Conservation (phyloP, 2,888 invertebrate genomes). For the Paralinhomoeus sp. region DNA sequence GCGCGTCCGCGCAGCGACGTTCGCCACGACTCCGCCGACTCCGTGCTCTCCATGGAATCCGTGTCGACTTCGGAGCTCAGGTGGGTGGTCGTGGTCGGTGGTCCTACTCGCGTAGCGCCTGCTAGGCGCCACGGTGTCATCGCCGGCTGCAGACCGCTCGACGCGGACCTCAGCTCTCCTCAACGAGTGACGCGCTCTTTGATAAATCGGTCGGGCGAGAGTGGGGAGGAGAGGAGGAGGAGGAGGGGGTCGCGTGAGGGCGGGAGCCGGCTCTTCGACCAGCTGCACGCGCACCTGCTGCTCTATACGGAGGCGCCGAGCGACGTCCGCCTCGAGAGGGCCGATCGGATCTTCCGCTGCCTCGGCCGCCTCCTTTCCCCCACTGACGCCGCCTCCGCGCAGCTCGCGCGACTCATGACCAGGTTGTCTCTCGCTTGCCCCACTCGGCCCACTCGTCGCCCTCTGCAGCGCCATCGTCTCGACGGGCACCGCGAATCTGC, state of each 20-base stretch:
- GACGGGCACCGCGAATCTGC: conserved; percentile 9
- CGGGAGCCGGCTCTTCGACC: conserved; percentile 35
- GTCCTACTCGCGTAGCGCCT: too few relatives aligned
- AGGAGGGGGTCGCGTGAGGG: not conserved
- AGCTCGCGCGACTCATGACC: not conserved
- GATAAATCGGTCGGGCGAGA: not conserved
- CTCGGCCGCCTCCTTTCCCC: not conserved
- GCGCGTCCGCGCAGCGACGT: too few relatives aligned
- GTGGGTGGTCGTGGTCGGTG: too few relatives aligned
- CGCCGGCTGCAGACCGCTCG: too few relatives aligned
- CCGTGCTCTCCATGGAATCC: too few relatives aligned
- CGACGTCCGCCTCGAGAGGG: conserved; percentile 9
- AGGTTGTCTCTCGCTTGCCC: not conserved
- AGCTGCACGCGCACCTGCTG: conserved; percentile 57
- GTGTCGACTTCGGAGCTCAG: too few relatives aligned
- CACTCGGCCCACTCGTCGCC: not conserved
- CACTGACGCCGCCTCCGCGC: not conserved
- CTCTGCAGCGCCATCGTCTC: conserved; percentile 15
- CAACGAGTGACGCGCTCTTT: not conserved
- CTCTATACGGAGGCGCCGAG: conserved; percentile 38
- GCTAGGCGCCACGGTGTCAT: too few relatives aligned
- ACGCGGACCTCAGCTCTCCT: too few relatives aligned
- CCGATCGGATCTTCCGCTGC: not conserved
- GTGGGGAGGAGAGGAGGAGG: too few relatives aligned
- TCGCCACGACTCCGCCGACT: too few relatives aligned